Conservation (phyloP, 35 echinoderm and acorn worm species). For the Acanthaster planci region DNA sequence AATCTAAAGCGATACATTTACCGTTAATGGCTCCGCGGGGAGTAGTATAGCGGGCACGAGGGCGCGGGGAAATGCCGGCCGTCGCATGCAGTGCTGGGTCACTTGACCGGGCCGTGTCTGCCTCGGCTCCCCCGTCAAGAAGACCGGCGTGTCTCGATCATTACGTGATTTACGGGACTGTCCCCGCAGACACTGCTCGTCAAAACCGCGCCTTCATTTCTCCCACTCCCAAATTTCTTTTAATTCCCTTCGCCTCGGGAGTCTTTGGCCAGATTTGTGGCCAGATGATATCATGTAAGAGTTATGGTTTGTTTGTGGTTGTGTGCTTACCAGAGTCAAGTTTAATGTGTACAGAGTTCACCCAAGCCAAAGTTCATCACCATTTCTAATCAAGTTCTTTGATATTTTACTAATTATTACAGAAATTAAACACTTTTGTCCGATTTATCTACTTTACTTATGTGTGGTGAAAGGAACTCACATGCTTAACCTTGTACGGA, state of each 20-base stretch:
- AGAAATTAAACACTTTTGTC: no score
- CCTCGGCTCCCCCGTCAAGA: neutral
- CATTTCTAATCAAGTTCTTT: no score
- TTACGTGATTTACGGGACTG: constrained; percentile 7
- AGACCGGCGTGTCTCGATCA: constrained; percentile 6
- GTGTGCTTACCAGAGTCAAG: neutral
- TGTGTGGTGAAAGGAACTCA: no score
- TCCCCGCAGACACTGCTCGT: constrained; percentile 2
- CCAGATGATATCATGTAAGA: neutral
- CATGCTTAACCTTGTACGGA: no score
- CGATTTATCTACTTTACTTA: no score
- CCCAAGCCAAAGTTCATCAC: neutral
- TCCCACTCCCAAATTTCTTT: neutral
- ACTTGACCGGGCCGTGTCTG: neutral
- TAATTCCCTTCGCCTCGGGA: neutral
- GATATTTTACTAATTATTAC: no score
- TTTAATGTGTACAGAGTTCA: constrained; percentile 23
- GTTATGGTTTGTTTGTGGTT: constrained; percentile 16
- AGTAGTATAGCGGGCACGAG: constrained; percentile 13
- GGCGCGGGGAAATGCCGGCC: neutral
- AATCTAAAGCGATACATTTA: neutral
- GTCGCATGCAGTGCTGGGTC: neutral
- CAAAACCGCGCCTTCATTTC: constrained; percentile 9
- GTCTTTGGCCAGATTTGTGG: neutral
- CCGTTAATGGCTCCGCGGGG: constrained; percentile 1